These are phyloP conservation scores for Micronisus gabar DNA, from an alignment of 2,113 vertebrate species.

Conservation along the genomic window DNA sequence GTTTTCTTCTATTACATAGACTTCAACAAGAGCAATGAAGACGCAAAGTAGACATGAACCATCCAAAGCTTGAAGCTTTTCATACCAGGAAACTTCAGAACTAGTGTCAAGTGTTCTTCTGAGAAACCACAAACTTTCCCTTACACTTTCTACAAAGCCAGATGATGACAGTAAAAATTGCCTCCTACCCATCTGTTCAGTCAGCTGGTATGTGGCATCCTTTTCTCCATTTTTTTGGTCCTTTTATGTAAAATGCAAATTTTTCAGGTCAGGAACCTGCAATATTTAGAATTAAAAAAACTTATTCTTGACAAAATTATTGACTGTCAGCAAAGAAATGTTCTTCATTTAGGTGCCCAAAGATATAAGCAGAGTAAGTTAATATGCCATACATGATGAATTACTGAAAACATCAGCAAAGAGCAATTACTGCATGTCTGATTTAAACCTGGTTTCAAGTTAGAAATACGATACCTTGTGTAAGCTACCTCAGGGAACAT, in stretches of 20 bases:
- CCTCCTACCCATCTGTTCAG: background rate
- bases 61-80: background rate
- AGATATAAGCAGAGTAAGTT: background rate
- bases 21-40: background rate
- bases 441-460: constrained; percentile 3
- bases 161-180: constrained; percentile 14
- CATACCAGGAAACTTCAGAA: background rate
- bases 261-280: background rate
- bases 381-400: background rate
- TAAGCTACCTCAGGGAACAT: constrained; percentile 9
- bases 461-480: background rate
- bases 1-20: background rate
- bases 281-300: background rate
- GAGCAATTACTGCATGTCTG: background rate
- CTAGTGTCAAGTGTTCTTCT: background rate
- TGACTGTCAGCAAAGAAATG: background rate
- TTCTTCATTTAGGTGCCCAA: background rate
- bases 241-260: background rate
- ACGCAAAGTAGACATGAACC: background rate
- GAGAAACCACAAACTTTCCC: background rate
- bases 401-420: constrained; percentile 8
- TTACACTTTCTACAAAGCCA: background rate
- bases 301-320: background rate
- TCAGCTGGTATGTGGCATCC: background rate
- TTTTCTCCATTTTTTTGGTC: background rate